phyloP scores from a whole-genome alignment of 2,888 invertebrate species.

The Meliscaeva auricollis region DNA sequence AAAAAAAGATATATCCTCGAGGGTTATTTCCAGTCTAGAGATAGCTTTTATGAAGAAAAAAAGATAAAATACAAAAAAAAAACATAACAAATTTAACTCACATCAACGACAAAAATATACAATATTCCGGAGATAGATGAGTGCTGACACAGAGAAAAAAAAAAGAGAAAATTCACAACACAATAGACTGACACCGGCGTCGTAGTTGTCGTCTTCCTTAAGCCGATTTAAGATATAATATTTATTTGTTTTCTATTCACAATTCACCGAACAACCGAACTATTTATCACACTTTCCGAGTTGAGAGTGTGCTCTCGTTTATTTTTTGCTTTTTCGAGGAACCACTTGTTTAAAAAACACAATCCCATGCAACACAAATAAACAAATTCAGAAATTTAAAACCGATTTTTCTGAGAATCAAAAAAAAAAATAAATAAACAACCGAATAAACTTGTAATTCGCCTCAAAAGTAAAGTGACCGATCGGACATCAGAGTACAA shows the following conservation, averaged over 20 bases:
- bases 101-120: constrained; percentile 2
- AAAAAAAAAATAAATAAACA: constrained; percentile 12
- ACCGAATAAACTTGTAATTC: constrained; percentile 24
- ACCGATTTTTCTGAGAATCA: constrained; percentile 22
- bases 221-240: constrained; percentile 25
- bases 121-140: constrained; percentile 13
- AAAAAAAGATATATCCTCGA: constrained; percentile 2
- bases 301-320: not conserved
- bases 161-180: not conserved
- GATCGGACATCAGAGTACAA: not conserved
- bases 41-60: constrained; percentile 12
- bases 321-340: not conserved
- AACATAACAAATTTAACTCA: constrained; percentile 6
- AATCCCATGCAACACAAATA: not conserved
- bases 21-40: constrained; percentile 1
- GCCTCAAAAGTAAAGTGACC: constrained; percentile 10
- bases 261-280: not conserved
- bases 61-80: not conserved
- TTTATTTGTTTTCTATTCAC: not conserved
- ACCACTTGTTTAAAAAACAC: constrained; percentile 20
- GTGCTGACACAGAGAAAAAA: constrained; percentile 23
- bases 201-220: not conserved
- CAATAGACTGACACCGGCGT: not conserved
- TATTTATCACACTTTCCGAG: constrained; percentile 45
- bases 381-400: constrained; percentile 24